Conservation (phyloP, 2,113 vertebrate genomes). For the Andinoacara biseriatus region DNA sequence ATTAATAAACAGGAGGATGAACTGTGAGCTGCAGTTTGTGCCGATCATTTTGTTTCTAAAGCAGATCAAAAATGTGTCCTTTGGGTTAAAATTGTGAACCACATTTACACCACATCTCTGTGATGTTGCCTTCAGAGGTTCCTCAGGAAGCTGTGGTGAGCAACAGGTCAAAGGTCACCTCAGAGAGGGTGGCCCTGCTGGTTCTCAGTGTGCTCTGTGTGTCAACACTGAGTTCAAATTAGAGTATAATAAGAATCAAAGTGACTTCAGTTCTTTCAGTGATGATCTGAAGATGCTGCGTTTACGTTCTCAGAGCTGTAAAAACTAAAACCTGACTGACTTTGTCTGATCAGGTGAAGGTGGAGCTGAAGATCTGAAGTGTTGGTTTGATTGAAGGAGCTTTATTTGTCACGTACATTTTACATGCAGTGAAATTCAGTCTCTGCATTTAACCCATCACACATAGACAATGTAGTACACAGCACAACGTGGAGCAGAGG, state of each 20-base stretch:
- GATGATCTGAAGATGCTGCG: neutral
- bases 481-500: too few relatives aligned
- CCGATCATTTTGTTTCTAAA: too few relatives aligned
- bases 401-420: too few relatives aligned
- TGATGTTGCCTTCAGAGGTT: neutral
- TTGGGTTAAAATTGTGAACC: too few relatives aligned
- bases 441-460: too few relatives aligned
- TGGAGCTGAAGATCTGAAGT: neutral
- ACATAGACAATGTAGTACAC: too few relatives aligned
- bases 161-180: neutral
- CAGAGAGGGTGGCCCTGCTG: neutral
- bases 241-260: neutral
- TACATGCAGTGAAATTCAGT: too few relatives aligned
- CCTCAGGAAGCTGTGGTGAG: neutral
- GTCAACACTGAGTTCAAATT: conserved; percentile 32
- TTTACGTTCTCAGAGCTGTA: neutral
- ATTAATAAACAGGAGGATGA: too few relatives aligned
- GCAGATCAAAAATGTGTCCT: too few relatives aligned
- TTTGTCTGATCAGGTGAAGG: accelerated
- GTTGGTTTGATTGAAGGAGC: conserved; percentile 75
- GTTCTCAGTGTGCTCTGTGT: neutral
- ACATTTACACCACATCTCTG: neutral
- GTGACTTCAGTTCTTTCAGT: neutral
- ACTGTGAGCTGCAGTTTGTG: too few relatives aligned
- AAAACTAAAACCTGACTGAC: neutral